Percentiles rank a stretch among this genome's conserved stretches.
Conservation (phyloP, 2,797 vertebrate genomes). For the Danio jaintianensis region DNA sequence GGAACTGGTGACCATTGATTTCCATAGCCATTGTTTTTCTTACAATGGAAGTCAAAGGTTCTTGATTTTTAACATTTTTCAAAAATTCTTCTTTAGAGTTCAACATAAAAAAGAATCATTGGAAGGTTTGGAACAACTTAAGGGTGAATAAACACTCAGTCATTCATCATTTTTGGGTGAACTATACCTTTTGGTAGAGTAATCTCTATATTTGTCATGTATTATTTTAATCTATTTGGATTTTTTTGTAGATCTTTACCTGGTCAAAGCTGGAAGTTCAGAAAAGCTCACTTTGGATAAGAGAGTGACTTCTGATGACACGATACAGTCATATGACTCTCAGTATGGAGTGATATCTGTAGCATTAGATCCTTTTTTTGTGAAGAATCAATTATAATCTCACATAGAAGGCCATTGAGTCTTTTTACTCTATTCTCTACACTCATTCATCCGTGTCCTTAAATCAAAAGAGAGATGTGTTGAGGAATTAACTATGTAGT, state of each 20-base stretch:
- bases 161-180: no score
- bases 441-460: conserved; percentile 15
- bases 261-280: not conserved
- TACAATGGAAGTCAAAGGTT: no score
- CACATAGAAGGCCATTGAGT: conserved; percentile 18
- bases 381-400: conserved; percentile 45
- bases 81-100: no score
- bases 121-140: no score
- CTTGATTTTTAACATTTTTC: no score
- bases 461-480: not conserved
- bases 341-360: conserved; percentile 49
- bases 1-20: no score
- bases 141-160: no score
- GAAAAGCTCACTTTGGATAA: not conserved
- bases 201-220: not conserved
- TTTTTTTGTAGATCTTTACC: no score
- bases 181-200: no score
- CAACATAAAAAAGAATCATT: no score
- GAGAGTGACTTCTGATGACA: not conserved
- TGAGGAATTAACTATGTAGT: not conserved
- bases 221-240: no score
- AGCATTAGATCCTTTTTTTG: not conserved
- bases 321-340: conserved; percentile 68
- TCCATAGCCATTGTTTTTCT: no score
- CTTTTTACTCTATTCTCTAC: not conserved